Evolutionary conservation across 2,888 invertebrate genomes (phyloP).

Genomic region (Gymnocheta viridis): DNA sequence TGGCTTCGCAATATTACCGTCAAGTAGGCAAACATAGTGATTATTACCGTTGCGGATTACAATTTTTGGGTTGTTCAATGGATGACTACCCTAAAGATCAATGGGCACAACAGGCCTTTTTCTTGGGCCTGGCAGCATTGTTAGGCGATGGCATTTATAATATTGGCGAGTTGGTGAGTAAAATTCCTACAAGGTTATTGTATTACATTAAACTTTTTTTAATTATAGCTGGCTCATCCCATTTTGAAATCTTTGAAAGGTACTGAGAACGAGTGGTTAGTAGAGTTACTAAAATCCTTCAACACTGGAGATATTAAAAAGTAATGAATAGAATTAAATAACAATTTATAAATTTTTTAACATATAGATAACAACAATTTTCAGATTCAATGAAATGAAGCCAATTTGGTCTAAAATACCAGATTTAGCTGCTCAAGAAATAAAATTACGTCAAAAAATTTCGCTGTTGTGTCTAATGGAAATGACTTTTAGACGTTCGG

Average conservation of each 20-base stretch:
- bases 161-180: constrained; percentile 93
- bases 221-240: constrained; percentile 93
- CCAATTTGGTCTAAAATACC: constrained; percentile 88
- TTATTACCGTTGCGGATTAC: constrained; percentile 96
- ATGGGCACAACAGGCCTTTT: constrained; percentile 91
- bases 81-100: constrained; percentile 86
- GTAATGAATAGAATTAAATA: constrained; percentile 77
- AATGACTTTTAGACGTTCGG: constrained; percentile 98
- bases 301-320: constrained; percentile 91
- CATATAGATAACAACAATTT: constrained; percentile 29
- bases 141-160: constrained; percentile 98
- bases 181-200: not conserved
- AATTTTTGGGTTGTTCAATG: constrained; percentile 90
- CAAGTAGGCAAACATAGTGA: constrained; percentile 92
- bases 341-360: not conserved
- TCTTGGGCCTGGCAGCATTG: constrained; percentile 96
- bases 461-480: constrained; percentile 97
- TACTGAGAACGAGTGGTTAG: constrained; percentile 92
- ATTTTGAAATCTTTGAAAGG: constrained; percentile 92
- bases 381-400: constrained; percentile 87
- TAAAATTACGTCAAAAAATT: constrained; percentile 94
- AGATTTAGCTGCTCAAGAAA: constrained; percentile 91
- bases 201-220: not conserved
- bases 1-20: constrained; percentile 95
- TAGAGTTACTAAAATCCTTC: constrained; percentile 92